Evolutionary conservation across 2,888 invertebrate species (phyloP).

Genomic region (Thymelicus acteon): DNA sequence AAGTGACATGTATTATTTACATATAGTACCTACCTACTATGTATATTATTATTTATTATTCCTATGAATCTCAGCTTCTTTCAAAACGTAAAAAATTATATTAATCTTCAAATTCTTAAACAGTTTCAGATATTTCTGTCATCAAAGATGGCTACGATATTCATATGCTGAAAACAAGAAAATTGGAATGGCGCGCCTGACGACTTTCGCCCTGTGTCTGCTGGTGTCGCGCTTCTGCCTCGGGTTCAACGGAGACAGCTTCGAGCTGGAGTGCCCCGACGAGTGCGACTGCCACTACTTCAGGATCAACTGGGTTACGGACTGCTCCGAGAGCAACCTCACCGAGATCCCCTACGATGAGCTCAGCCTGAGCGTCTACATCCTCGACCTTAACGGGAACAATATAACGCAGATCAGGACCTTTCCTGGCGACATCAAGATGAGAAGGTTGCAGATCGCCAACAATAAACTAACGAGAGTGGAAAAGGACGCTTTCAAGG

Average conservation of each 20-base stretch:
- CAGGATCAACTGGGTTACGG: slow-evolving; percentile 91
- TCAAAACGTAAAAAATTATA: background rate
- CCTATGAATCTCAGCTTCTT: too few species aligned
- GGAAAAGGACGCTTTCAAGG: slow-evolving; percentile 86
- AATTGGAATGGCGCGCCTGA: slow-evolving; percentile 59
- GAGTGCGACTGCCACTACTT: slow-evolving; percentile 91
- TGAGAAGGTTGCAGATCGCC: slow-evolving; percentile 88
- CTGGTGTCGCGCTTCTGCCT: slow-evolving; percentile 56
- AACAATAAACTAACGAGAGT: slow-evolving; percentile 86
- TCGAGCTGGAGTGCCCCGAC: slow-evolving; percentile 88
- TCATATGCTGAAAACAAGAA: slow-evolving; percentile 44
- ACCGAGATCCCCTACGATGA: slow-evolving; percentile 88
- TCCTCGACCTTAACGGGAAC: slow-evolving; percentile 89
- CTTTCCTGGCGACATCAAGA: slow-evolving; percentile 88
- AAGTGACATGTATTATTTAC: too few species aligned
- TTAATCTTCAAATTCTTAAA: background rate
- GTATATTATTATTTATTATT: too few species aligned
- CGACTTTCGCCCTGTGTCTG: slow-evolving; percentile 59
- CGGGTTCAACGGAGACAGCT: slow-evolving; percentile 86
- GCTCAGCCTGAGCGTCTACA: slow-evolving; percentile 88
- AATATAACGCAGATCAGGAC: slow-evolving; percentile 84
- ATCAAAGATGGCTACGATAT: slow-evolving; percentile 48
- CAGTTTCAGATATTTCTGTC: slow-evolving; percentile 41
- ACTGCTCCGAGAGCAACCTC: slow-evolving; percentile 90
- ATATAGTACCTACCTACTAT: too few species aligned